Percentiles rank a stretch among this genome's conserved stretches.
Evolutionary conservation across 2,888 invertebrate species (phyloP).

Genomic region (Brachyopa scutellaris): DNA sequence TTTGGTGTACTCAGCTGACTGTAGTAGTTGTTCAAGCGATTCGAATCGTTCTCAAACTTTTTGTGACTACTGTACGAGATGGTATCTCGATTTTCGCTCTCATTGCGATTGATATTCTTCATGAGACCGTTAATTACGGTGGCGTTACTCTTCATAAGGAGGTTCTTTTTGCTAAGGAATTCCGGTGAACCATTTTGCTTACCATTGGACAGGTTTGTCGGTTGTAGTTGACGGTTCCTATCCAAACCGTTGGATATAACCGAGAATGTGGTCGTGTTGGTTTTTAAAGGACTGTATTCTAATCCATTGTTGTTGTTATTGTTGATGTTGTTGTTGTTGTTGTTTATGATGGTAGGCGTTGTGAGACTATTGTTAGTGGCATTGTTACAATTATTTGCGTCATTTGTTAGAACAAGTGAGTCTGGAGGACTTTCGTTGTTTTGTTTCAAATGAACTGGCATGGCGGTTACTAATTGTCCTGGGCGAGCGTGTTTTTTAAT

Average conservation of each 20-base stretch:
- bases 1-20: conserved; percentile 79
- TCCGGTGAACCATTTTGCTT: conserved; percentile 74
- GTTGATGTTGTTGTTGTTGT: conserved; percentile 76
- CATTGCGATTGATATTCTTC: conserved; percentile 78
- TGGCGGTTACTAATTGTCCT: conserved; percentile 81
- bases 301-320: conserved; percentile 62
- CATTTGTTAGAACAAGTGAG: conserved; percentile 77
- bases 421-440: conserved; percentile 79
- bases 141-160: conserved; percentile 79
- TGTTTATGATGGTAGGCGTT: conserved; percentile 78
- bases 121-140: conserved; percentile 80
- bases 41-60: conserved; percentile 81
- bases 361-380: conserved; percentile 77
- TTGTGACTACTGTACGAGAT: conserved; percentile 76
- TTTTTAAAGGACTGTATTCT: conserved; percentile 51
- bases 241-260: conserved; percentile 41
- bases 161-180: conserved; percentile 80
- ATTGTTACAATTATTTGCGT: conserved; percentile 72
- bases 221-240: conserved; percentile 49
- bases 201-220: conserved; percentile 73
- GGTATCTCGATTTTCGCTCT: conserved; percentile 61
- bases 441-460: conserved; percentile 80
- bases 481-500: conserved; percentile 48
- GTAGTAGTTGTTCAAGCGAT: conserved; percentile 80
- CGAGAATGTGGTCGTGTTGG: too few relatives aligned